phyloP scores from a whole-genome alignment of 2,888 invertebrate genomes.

The Aphrophora alni region DNA sequence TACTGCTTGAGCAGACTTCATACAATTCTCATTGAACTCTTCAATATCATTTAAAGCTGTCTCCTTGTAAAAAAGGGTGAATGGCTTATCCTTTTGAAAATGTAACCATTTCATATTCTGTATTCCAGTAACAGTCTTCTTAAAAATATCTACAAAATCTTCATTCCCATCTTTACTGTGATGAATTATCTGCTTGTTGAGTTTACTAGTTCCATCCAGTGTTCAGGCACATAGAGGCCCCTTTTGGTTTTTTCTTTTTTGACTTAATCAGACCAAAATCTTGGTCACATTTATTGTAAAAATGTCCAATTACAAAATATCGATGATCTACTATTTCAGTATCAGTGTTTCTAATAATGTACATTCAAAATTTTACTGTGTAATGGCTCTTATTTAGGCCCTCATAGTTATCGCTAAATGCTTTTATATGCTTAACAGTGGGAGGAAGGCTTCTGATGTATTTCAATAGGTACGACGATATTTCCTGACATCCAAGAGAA shows the following conservation, averaged over 20 bases:
- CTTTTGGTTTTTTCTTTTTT: slow-evolving; percentile 29
- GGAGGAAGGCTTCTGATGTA: slow-evolving; percentile 33
- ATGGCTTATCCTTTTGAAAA: too few relatives aligned
- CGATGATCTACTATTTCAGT: slow-evolving; percentile 33
- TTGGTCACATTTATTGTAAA: slow-evolving; percentile 10
- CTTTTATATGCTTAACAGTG: slow-evolving; percentile 39
- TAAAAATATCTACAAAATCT: too few relatives aligned
- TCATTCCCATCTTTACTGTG: too few relatives aligned
- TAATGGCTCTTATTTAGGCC: slow-evolving; percentile 40
- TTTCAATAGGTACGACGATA: slow-evolving; percentile 43
- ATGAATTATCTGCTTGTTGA: too few relatives aligned
- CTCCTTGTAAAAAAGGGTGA: too few relatives aligned
- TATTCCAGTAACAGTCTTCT: too few relatives aligned
- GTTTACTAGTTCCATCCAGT: too few relatives aligned
- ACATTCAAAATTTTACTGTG: slow-evolving; percentile 45
- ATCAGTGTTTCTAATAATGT: slow-evolving; percentile 41
- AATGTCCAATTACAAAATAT: slow-evolving; percentile 40
- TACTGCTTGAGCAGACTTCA: too few relatives aligned
- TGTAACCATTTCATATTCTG: too few relatives aligned
- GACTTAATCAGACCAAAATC: slow-evolving; percentile 40
- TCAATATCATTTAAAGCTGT: too few relatives aligned
- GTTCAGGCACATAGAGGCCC: too few relatives aligned
- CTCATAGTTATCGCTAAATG: slow-evolving; percentile 45
- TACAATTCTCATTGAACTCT: too few relatives aligned
- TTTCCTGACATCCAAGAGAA: slow-evolving; percentile 45